Evolutionary conservation across 2,888 invertebrate genomes (phyloP).

Genomic region (Carpatolechia fugitivella): DNA sequence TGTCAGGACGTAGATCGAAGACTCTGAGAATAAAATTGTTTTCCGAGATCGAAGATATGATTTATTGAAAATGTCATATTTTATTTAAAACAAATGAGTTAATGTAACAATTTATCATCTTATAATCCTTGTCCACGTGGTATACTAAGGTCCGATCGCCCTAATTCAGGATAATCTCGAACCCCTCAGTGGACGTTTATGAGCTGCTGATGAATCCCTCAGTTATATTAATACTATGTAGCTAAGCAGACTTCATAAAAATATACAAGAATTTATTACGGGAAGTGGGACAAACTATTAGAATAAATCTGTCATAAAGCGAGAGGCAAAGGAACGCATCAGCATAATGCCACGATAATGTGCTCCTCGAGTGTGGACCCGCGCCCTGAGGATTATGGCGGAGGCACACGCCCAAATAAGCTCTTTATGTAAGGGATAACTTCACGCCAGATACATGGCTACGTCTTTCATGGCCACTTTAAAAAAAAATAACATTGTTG

Average conservation of each 20-base stretch:
- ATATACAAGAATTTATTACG: neutral
- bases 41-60: no score
- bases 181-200: no score
- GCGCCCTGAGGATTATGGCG: constrained; percentile 67
- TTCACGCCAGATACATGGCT: constrained; percentile 13
- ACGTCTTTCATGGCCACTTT: neutral
- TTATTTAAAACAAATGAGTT: no score
- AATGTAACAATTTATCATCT: no score
- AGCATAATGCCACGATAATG: constrained; percentile 74
- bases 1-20: no score
- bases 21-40: no score
- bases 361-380: constrained; percentile 62
- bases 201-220: no score
- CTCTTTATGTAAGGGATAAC: constrained; percentile 42
- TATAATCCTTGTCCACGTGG: no score
- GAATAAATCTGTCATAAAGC: constrained; percentile 43
- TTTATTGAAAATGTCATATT: no score
- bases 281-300: constrained; percentile 11
- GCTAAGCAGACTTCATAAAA: neutral
- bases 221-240: no score
- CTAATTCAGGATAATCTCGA: no score
- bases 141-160: no score
- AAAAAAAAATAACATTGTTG: neutral
- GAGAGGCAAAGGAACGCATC: constrained; percentile 57
- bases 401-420: constrained; percentile 56